Conservation (phyloP, 2,888 invertebrate species). For the Zygaena filipendulae region DNA sequence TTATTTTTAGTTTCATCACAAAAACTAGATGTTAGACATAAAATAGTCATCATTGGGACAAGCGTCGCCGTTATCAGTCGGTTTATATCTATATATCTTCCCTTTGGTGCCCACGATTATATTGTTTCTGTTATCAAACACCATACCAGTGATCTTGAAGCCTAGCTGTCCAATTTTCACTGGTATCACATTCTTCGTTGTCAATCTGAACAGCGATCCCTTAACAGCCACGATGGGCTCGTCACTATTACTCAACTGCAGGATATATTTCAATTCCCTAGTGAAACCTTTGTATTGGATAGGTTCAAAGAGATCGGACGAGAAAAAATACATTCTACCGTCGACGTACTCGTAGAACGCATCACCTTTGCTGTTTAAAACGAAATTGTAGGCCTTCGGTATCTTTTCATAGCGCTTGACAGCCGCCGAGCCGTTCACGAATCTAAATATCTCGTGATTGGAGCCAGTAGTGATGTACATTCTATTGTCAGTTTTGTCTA, state of each 20-base stretch:
- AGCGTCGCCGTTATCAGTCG: conserved; percentile 41
- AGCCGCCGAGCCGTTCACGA: conserved; percentile 50
- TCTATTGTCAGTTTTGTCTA: conserved; percentile 44
- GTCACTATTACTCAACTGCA: conserved; percentile 43
- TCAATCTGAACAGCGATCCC: conserved; percentile 40
- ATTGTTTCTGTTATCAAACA: conserved; percentile 47
- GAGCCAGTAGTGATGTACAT: conserved; percentile 53
- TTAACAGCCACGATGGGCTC: conserved; percentile 53
- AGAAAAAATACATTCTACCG: conserved; percentile 50
- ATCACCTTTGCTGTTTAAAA: conserved; percentile 45
- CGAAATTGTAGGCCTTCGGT: conserved; percentile 50
- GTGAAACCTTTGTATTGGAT: conserved; percentile 56
- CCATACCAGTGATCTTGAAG: conserved; percentile 51
- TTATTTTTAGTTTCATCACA: too few species aligned
- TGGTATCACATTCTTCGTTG: conserved; percentile 41
- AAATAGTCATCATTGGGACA: conserved; percentile 57
- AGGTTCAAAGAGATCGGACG: conserved; percentile 44
- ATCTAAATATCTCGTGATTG: conserved; percentile 45
- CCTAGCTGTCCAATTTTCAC: conserved; percentile 47
- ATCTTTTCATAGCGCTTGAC: conserved; percentile 49
- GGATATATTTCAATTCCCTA: conserved; percentile 47
- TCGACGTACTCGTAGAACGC: conserved; percentile 53
- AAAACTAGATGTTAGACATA: conserved; percentile 50
- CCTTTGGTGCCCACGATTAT: conserved; percentile 55
- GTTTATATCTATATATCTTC: conserved; percentile 53